A percentile compares a stretch with the other conserved stretches of the same genome.
These are phyloP conservation scores for Umimayanthus kanabou DNA, from an alignment of 92 coral and sea anemone genomes.

Conservation along the genomic window DNA sequence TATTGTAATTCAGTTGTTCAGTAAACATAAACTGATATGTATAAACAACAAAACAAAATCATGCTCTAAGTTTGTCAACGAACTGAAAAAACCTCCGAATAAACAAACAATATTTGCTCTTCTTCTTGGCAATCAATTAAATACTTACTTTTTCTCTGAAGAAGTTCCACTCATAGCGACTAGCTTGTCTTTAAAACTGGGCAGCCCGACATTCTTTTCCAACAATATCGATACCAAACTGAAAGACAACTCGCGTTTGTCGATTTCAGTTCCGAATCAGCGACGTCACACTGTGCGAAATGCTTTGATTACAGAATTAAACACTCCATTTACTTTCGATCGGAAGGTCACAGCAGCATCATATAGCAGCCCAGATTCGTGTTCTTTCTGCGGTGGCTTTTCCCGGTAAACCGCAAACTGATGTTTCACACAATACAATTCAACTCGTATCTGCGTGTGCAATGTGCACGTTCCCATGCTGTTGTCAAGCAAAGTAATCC, in stretches of 20 bases:
- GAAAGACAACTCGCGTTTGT: neutral
- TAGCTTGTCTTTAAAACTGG: slow-evolving; percentile 1
- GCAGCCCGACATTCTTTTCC: neutral
- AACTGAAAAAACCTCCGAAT: neutral
- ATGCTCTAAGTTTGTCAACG: neutral
- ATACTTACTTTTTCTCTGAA: slow-evolving; percentile 72
- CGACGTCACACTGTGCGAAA: slow-evolving; percentile 27
- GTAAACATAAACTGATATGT: neutral
- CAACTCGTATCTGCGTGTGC: slow-evolving; percentile 13
- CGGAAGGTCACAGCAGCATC: neutral
- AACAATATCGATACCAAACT: neutral
- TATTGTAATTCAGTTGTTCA: neutral
- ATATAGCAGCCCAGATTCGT: neutral
- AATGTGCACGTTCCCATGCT: slow-evolving; percentile 27
- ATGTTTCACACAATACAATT: neutral
- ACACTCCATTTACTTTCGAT: neutral
- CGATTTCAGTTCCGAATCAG: neutral
- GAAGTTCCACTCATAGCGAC: slow-evolving; percentile 64
- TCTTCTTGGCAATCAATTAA: neutral
- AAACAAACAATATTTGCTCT: slow-evolving; percentile 20
- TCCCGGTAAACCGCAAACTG: neutral
- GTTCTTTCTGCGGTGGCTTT: slow-evolving; percentile 1
- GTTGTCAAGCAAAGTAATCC: slow-evolving; percentile 39
- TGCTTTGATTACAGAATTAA: neutral
- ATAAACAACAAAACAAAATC: neutral